Conservation (phyloP, 2,797 vertebrate genomes). For the Oryzias dopingdopingensis region DNA sequence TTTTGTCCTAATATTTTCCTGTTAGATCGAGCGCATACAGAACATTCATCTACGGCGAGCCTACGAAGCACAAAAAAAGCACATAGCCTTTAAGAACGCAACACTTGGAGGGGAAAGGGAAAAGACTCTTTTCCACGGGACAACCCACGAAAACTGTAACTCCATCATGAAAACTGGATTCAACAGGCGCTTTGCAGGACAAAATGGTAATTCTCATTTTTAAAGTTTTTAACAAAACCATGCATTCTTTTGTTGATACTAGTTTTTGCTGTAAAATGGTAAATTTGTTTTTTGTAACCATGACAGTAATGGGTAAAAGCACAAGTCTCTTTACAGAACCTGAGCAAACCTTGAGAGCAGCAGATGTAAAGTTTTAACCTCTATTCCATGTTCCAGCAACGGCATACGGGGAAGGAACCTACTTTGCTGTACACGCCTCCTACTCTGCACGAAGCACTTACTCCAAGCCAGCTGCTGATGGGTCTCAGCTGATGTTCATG, state of each 20-base stretch:
- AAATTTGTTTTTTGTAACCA: too few relatives aligned
- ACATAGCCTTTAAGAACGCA: slow-evolving; percentile 52
- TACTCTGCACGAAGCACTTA: slow-evolving; percentile 53
- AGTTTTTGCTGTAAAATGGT: background rate
- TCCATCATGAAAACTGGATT: slow-evolving; percentile 66
- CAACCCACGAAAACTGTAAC: slow-evolving; percentile 38
- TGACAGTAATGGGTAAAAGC: too few relatives aligned
- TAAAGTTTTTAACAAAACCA: background rate
- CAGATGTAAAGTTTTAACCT: background rate
- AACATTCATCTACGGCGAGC: slow-evolving; percentile 56
- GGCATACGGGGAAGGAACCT: slow-evolving; percentile 52
- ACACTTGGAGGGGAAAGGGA: slow-evolving; percentile 30
- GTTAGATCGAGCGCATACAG: slow-evolving; percentile 71
- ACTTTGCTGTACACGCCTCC: slow-evolving; percentile 64
- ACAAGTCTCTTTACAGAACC: too few relatives aligned
- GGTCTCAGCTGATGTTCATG: slow-evolving; percentile 68
- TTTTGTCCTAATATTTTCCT: background rate
- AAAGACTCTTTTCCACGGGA: slow-evolving; percentile 68
- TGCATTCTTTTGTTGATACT: background rate
- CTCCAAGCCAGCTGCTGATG: slow-evolving; percentile 45
- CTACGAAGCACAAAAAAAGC: slow-evolving; percentile 56
- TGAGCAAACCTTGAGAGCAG: too few relatives aligned
- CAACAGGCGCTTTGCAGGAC: slow-evolving; percentile 64
- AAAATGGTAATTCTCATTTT: slow-evolving; percentile 62
- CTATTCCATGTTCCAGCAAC: slow-evolving; percentile 46